These are phyloP conservation scores for Drosophila rhopaloa DNA, from an alignment of 1,140 invertebrate genomes.

Conservation along the genomic window DNA sequence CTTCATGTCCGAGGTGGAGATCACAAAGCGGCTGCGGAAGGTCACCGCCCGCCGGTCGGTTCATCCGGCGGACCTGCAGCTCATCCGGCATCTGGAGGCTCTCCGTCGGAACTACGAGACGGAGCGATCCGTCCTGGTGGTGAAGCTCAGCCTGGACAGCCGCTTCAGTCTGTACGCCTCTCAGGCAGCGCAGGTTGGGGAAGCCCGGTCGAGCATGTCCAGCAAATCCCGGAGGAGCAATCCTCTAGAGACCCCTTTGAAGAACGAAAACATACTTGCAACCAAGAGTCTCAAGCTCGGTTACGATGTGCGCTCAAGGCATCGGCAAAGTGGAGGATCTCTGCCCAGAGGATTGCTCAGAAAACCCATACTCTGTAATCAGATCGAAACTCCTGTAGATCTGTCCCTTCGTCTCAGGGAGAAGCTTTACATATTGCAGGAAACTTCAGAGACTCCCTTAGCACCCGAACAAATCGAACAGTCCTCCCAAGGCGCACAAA, in stretches of 20 bases:
- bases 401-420: background rate
- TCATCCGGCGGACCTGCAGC: background rate
- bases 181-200: too few species aligned
- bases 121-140: constrained; percentile 26
- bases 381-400: constrained; percentile 8
- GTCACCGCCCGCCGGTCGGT: background rate
- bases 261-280: background rate
- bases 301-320: background rate
- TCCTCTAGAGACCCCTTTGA: background rate
- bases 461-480: background rate
- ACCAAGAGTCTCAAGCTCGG: background rate
- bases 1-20: constrained; percentile 41
- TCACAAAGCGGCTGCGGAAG: constrained; percentile 26
- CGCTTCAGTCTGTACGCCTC: constrained; percentile 5
- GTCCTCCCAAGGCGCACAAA: too few species aligned
- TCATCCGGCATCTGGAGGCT: constrained; percentile 19
- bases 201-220: too few species aligned
- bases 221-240: background rate
- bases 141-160: constrained; percentile 22
- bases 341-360: background rate
- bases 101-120: constrained; percentile 18
- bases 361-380: constrained; percentile 7
- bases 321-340: constrained; percentile 19
- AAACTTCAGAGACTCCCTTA: background rate
- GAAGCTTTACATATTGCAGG: constrained; percentile 12